A percentile compares a stretch with the other conserved stretches of the same genome.
Conservation (phyloP, 2,797 vertebrate species). For the Apogon talboti region DNA sequence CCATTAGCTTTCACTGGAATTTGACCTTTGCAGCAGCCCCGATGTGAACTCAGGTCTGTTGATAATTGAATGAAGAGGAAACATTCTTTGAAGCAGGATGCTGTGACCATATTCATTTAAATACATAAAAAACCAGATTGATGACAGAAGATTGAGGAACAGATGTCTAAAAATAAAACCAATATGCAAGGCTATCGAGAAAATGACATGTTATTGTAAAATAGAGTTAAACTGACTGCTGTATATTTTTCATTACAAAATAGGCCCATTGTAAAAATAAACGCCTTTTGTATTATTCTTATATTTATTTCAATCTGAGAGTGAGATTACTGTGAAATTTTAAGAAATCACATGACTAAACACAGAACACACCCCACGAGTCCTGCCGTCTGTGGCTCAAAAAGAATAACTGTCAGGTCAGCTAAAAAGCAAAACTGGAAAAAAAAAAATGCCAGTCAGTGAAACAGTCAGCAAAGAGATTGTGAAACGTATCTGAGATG, state of each 20-base stretch:
- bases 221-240: no score
- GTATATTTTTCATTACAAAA: no score
- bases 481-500: neutral
- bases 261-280: no score
- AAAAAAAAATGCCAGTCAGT: neutral
- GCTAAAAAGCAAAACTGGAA: conserved; percentile 7
- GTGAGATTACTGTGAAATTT: neutral
- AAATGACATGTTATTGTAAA: no score
- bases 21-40: neutral
- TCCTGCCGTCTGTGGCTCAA: neutral
- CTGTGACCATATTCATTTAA: no score
- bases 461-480: neutral
- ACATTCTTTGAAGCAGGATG: no score
- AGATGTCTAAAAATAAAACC: no score
- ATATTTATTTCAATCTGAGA: neutral
- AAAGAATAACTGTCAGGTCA: conserved; percentile 12
- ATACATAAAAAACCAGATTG: no score
- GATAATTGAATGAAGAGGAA: no score
- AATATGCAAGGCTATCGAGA: no score
- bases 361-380: neutral
- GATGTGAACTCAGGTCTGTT: neutral
- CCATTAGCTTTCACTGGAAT: neutral
- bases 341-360: conserved; percentile 8
- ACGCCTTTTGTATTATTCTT: no score
- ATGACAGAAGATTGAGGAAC: no score